Conservation (phyloP, 2,797 vertebrate genomes). For the Danio choprae region DNA sequence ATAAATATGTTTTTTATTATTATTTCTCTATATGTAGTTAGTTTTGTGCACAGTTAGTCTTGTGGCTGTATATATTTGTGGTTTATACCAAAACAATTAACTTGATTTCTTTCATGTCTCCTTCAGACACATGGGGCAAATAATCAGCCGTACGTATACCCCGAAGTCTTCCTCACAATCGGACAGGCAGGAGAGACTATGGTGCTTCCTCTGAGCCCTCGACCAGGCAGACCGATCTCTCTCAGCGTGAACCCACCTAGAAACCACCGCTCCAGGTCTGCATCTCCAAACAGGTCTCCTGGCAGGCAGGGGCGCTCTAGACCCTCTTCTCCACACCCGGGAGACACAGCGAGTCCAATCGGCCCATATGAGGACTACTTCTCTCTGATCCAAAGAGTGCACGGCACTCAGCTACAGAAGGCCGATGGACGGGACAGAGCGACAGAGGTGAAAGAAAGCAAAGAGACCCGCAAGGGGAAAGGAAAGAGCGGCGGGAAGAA, state of each 20-base stretch:
- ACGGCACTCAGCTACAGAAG: conserved; percentile 67
- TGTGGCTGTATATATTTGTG: too few relatives aligned
- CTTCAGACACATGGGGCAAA: conserved; percentile 60
- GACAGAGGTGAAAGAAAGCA: conserved; percentile 63
- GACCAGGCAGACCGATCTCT: conserved; percentile 65
- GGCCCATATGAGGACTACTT: conserved; percentile 71
- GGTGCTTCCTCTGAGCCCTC: conserved; percentile 71
- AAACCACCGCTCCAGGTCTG: conserved; percentile 30
- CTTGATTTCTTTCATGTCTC: conserved; percentile 18
- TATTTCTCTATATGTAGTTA: too few relatives aligned
- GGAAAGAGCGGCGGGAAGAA: conserved; percentile 62
- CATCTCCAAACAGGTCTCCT: conserved; percentile 65
- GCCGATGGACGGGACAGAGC: conserved; percentile 57
- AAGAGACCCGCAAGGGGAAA: conserved; percentile 57
- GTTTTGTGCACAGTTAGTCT: too few relatives aligned
- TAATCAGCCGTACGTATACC: conserved; percentile 62
- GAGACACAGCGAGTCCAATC: conserved; percentile 43
- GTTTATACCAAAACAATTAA: too few relatives aligned
- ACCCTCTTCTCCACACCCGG: conserved; percentile 58
- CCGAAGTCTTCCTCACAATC: conserved; percentile 77
- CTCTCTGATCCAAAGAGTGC: conserved; percentile 75
- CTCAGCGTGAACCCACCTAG: conserved; percentile 62
- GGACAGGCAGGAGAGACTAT: conserved; percentile 73
- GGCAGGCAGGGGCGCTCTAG: conserved; percentile 59
- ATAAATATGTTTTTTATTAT: too few relatives aligned